Base-by-base conservation (phyloP, 2,797 vertebrate species). In the Poeciliopsis infans region DNA sequence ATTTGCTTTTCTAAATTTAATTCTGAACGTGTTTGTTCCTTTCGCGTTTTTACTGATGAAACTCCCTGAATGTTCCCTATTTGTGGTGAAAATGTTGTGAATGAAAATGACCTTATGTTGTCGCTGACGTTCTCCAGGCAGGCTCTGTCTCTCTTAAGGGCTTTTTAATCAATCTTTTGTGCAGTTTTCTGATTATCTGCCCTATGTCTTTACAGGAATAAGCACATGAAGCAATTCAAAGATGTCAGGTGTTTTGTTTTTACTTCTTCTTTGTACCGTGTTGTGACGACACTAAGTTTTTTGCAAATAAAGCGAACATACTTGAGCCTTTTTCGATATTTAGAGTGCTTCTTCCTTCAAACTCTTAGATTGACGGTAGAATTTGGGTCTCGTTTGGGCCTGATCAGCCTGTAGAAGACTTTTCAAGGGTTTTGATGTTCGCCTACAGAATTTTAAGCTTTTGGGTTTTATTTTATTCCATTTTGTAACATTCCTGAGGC, bases 231-330 rank as follows among this genome's bases (percentile, higher is more conserved):
- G 81, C 74, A 79, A 84, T 83, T 90, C 79, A 85, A 85, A 90
- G 73, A 88, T 83, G 78, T 89, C 86, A 55, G n/a, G 46, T 18
- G 51, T 6, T 18, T 23, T 51, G 75, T 82, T 77, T 85, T 78
- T 93, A 91, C 87, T 93, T 87, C 93, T 83, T 90, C 83, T 86
- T 90, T 93, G 85, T 93, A 91, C 90, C 80, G 79, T 90, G 84
- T 93, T 91, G 92, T 93, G 86, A 82, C 91, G 85, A 92, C 88
- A 93, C 93, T 94, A 94, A 93, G 86, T 85, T 90, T 92, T 92
- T 92, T 91, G 73, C 55, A 93, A 96, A 95, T 96, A 95, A 96
- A 96, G 89, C 82, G 87, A 87, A 83, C 86, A 43, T 93, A 94
- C 90, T 94, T 94, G 91, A 33, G 78, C 6, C n/a, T 0, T 2